These are phyloP conservation scores for Leptinotarsa tumamoca DNA, from an alignment of 2,888 invertebrate genomes.

Conservation along the genomic window DNA sequence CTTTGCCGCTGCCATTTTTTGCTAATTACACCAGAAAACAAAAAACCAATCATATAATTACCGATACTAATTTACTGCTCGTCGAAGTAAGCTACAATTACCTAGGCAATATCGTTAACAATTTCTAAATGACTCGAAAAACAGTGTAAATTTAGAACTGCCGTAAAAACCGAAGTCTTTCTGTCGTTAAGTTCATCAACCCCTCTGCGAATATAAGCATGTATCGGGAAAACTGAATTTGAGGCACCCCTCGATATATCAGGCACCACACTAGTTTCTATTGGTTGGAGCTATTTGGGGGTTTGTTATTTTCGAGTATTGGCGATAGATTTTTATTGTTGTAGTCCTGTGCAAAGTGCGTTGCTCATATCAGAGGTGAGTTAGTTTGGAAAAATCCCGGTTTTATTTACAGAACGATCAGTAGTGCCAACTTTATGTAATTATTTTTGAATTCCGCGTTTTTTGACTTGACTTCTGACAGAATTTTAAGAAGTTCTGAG, in stretches of 20 bases:
- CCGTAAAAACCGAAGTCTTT: neutral
- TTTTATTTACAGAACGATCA: too few relatives aligned
- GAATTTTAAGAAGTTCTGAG: too few relatives aligned
- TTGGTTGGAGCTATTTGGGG: neutral
- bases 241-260: conserved; percentile 10
- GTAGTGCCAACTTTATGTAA: too few relatives aligned
- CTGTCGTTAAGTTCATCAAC: neutral
- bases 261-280: conserved; percentile 10
- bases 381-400: neutral
- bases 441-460: too few relatives aligned
- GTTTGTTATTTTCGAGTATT: conserved; percentile 6
- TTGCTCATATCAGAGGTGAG: neutral
- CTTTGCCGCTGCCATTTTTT: neutral
- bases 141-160: neutral
- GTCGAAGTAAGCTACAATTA: neutral
- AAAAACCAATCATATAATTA: neutral
- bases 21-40: neutral
- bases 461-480: too few relatives aligned
- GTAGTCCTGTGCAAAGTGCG: neutral
- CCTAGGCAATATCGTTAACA: conserved; percentile 2
- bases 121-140: neutral
- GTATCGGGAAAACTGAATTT: conserved; percentile 9
- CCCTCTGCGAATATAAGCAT: neutral
- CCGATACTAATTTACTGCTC: neutral
- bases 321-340: conserved; percentile 4